Evolutionary conservation across 2,113 vertebrate species (phyloP).

Genomic region (Tupaia tana): DNA sequence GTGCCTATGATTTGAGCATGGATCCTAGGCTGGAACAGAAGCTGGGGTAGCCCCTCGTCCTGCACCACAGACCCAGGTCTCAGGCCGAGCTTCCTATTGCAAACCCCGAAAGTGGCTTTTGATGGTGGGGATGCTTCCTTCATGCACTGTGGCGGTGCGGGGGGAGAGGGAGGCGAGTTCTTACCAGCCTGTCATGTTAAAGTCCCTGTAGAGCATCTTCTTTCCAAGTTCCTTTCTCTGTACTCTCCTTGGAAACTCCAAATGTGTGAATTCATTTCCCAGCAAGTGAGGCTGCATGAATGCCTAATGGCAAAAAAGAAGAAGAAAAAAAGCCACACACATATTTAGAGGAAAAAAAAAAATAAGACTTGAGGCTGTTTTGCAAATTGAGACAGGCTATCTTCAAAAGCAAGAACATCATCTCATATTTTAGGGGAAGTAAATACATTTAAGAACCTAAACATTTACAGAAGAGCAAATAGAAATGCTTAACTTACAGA

Average conservation of each 20-base stretch:
- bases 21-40: background rate
- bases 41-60: rapidly evolving
- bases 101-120: background rate
- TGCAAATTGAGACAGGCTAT: constrained; percentile 47
- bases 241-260: constrained; percentile 98
- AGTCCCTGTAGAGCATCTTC: constrained; percentile 98
- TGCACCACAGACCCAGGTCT: background rate
- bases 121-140: background rate
- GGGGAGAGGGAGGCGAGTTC: constrained; percentile 65
- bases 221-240: constrained; percentile 98
- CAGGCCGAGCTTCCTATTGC: background rate
- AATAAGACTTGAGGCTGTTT: constrained; percentile 28
- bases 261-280: constrained; percentile 99
- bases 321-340: background rate
- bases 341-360: constrained; percentile 61
- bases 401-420: constrained; percentile 51
- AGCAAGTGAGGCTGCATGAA: constrained; percentile 98
- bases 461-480: background rate
- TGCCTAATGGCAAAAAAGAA: constrained; percentile 87
- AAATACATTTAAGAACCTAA: constrained; percentile 44
- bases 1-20: background rate
- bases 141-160: background rate
- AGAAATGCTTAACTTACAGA: constrained; percentile 11
- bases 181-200: constrained; percentile 99
- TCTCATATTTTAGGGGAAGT: background rate